Percentiles rank a stretch among this genome's conserved stretches.
Conservation (phyloP, 2,888 invertebrate genomes). For the Scaptomyza cyrtandrae region DNA sequence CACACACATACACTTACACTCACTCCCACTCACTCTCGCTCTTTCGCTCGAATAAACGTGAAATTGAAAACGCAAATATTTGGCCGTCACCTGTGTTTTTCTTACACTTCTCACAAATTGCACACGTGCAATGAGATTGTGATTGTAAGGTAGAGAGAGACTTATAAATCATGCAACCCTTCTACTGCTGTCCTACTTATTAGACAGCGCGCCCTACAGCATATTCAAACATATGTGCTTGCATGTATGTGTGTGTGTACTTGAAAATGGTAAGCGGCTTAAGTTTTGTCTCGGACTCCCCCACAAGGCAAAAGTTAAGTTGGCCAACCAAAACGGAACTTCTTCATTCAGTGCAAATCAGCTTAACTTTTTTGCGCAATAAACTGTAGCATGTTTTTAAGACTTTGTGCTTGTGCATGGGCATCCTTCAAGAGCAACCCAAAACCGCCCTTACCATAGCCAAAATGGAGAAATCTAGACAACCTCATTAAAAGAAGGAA, state of each 20-base stretch:
- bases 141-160: not conserved
- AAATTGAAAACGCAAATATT: constrained; percentile 67
- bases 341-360: constrained; percentile 64
- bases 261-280: constrained; percentile 69
- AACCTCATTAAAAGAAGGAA: constrained; percentile 64
- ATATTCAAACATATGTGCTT: constrained; percentile 57
- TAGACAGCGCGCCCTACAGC: constrained; percentile 20
- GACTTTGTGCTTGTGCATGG: constrained; percentile 18
- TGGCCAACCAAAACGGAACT: constrained; percentile 56
- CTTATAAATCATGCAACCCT: constrained; percentile 16
- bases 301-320: constrained; percentile 68
- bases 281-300: constrained; percentile 59
- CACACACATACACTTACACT: constrained; percentile 2
- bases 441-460: not conserved
- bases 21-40: constrained; percentile 7
- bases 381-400: constrained; percentile 63
- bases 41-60: constrained; percentile 9
- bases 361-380: constrained; percentile 69
- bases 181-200: constrained; percentile 42
- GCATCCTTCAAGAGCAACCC: constrained; percentile 27
- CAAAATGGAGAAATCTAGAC: constrained; percentile 54
- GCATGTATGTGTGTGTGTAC: constrained; percentile 20
- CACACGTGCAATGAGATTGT: constrained; percentile 40
- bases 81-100: constrained; percentile 58
- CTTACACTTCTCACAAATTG: constrained; percentile 39